Base-by-base conservation (phyloP, 1,140 invertebrate genomes). In the Caenorhabditis briggsae region DNA sequence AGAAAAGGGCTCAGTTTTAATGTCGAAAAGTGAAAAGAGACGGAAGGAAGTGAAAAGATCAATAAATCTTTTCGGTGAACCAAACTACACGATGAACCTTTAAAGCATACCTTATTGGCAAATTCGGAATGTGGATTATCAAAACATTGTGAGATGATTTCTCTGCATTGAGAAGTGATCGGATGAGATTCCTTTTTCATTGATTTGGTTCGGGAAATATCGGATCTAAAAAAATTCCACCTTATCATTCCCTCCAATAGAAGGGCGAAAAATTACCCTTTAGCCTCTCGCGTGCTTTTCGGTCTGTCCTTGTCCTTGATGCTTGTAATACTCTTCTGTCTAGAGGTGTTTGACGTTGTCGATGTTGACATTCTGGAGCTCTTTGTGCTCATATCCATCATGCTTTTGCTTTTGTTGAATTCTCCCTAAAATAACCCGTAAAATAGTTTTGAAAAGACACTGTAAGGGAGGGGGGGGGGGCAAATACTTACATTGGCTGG, bases 91-190 rank as follows among this genome's bases (percentile, higher is more conserved):
- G 46, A 33, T 33, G 33, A 33, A 33, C 33, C 33, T 33, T 33
- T 3, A 33, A 33, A 33, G 12, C 59, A 41, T 43, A 88, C 88
- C 83, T 84, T 85, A 43, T 87, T 89, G n/a, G 89, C 91, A 55
- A 91, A 85, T 82, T 91, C 90, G 16, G 84, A 87, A 87, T 91
- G 90, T 12, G 90, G 90, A 56, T 91, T 91, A 25, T 91, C 90
- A 65, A 91, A 92, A 74, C 91, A 91, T 48, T 89, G 86, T 70
- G 85, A 86, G 64, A 91, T 88, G 50, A 91, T 92, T 55, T 91
- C 90, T 56, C 90, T 58, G 14, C 88, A 89, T 3, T 83, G 82
- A 9, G 89, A 41, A 18, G 83, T 70, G 46, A 91, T 90, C 11
- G 90, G 90, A 84, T 92, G 90, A 33, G 23, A 78, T 9, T 88